These are phyloP conservation scores for Crocallis elinguaria DNA, from an alignment of 2,888 invertebrate genomes.

Conservation along the genomic window DNA sequence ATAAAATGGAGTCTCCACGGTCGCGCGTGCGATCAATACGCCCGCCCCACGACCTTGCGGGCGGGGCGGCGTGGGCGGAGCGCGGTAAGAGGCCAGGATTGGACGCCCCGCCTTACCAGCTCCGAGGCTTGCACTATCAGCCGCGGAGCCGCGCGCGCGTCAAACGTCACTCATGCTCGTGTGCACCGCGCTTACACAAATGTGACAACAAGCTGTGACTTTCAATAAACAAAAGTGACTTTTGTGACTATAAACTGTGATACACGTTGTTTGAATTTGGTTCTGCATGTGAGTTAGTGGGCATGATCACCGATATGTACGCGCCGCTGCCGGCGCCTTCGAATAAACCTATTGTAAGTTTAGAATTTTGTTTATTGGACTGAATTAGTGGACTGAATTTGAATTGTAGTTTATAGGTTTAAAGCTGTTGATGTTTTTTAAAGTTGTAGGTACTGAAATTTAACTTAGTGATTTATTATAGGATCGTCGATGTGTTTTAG, in stretches of 20 bases:
- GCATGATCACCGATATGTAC: conserved; percentile 82
- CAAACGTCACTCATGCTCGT: conserved; percentile 49
- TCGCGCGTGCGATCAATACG: conserved; percentile 81
- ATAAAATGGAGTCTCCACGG: conserved; percentile 80
- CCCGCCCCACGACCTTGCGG: conserved; percentile 77
- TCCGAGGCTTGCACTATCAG: conserved; percentile 50
- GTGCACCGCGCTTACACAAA: conserved; percentile 43
- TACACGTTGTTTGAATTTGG: conserved; percentile 2
- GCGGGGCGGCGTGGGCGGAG: conserved; percentile 78
- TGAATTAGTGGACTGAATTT: background rate
- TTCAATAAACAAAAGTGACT: conserved; percentile 28
- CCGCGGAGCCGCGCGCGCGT: conserved; percentile 47
- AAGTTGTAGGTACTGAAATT: too few species aligned
- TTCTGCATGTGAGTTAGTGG: conserved; percentile 60
- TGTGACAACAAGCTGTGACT: conserved; percentile 36
- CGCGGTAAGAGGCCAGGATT: conserved; percentile 76
- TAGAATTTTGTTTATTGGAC: conserved; percentile 12
- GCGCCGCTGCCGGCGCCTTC: conserved; percentile 75
- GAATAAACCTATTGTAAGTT: conserved; percentile 77
- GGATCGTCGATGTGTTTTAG: too few species aligned
- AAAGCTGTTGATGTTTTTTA: too few species aligned
- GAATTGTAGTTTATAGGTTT: too few species aligned
- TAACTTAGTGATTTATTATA: too few species aligned
- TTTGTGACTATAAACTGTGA: conserved; percentile 1
- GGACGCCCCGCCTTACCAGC: conserved; percentile 60